Conservation (phyloP, 2,797 vertebrate genomes). For the Channallabes apus region DNA sequence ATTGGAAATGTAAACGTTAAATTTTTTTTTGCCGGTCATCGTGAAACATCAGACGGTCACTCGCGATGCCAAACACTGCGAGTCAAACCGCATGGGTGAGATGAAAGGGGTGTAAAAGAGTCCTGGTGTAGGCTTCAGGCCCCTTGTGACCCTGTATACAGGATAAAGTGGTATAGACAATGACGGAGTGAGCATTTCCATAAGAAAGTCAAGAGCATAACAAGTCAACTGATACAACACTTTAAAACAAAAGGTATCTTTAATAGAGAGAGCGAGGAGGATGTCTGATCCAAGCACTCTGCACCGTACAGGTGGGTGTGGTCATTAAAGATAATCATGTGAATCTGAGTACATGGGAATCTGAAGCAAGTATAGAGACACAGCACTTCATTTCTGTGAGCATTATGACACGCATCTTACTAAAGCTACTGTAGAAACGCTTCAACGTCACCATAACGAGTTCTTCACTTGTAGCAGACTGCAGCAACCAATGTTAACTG, state of each 20-base stretch:
- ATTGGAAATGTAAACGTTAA: too few species aligned
- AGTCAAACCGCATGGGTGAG: too few species aligned
- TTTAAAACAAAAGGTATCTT: not conserved
- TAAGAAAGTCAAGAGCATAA: not conserved
- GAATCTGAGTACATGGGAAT: not conserved
- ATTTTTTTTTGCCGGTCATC: too few species aligned
- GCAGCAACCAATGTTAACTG: not conserved
- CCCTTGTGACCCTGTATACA: too few species aligned
- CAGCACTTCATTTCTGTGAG: not conserved
- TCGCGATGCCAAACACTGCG: too few species aligned
- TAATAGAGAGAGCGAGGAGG: not conserved
- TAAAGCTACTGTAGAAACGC: not conserved
- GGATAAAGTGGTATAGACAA: too few species aligned
- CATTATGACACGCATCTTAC: not conserved
- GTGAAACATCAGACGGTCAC: too few species aligned
- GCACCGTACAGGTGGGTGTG: not conserved
- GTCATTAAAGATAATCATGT: not conserved
- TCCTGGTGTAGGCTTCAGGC: too few species aligned
- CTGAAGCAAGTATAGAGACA: not conserved
- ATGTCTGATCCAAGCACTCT: not conserved
- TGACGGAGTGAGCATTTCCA: too few species aligned
- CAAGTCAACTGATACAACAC: not conserved
- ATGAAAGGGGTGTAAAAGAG: too few species aligned
- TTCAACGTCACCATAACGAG: not conserved
- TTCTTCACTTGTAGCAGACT: not conserved